A percentile compares a stretch with the other conserved stretches of the same genome.
Evolutionary conservation across 2,797 vertebrate genomes (phyloP).

Genomic region (Propithecus deckenii): DNA sequence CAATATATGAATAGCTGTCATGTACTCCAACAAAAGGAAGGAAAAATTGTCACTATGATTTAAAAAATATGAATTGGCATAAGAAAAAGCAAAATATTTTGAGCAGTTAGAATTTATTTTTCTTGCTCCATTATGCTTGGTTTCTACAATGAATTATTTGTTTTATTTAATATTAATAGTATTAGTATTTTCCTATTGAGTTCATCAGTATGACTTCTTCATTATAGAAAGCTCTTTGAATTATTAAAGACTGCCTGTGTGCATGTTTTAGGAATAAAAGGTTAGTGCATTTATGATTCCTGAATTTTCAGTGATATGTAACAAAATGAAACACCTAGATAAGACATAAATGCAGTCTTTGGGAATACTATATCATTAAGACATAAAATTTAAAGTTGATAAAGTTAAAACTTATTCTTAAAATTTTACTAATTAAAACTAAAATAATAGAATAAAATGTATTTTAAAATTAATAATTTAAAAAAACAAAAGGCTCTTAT

Average conservation of each 20-base stretch:
- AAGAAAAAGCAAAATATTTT: slow-evolving; percentile 69
- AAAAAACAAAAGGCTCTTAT: background rate
- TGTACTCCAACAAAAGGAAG: slow-evolving; percentile 59
- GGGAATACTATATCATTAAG: background rate
- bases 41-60: slow-evolving; percentile 64
- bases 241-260: slow-evolving; percentile 54
- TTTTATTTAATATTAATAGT: slow-evolving; percentile 34
- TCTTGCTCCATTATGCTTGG: slow-evolving; percentile 43
- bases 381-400: slow-evolving; percentile 17
- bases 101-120: slow-evolving; percentile 44
- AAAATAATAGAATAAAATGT: slow-evolving; percentile 18
- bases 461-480: background rate
- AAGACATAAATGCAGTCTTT: background rate
- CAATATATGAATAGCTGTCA: slow-evolving; percentile 68
- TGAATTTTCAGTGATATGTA: background rate
- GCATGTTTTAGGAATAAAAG: background rate
- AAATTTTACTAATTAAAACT: background rate
- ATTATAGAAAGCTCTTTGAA: slow-evolving; percentile 51
- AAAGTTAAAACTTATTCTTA: slow-evolving; percentile 7
- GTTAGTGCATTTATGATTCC: slow-evolving; percentile 17
- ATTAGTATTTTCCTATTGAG: slow-evolving; percentile 31
- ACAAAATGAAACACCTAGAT: background rate
- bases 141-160: slow-evolving; percentile 50
- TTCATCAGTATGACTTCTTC: background rate
- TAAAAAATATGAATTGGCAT: slow-evolving; percentile 50